phyloP scores from a whole-genome alignment of 1,140 invertebrate genomes.

The Ruditapes philippinarum region DNA sequence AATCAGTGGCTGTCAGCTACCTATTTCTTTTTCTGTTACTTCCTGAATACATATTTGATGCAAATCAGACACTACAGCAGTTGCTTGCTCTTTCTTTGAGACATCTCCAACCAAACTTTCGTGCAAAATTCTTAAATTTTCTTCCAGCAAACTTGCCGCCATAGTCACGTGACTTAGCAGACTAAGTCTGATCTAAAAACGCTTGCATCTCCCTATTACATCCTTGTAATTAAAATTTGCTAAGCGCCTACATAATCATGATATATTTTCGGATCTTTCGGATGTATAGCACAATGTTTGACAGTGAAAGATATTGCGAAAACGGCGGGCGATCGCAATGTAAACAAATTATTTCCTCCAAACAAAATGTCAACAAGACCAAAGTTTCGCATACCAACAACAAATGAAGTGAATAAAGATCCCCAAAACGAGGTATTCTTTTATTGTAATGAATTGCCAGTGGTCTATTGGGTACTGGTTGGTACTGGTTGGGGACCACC shows the following conservation, averaged over 20 bases:
- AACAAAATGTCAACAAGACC: background rate
- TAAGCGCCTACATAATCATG: background rate
- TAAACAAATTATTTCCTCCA: background rate
- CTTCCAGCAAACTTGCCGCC: slow-evolving; percentile 75
- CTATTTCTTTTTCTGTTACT: slow-evolving; percentile 77
- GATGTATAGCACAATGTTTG: background rate
- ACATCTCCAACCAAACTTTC: slow-evolving; percentile 59
- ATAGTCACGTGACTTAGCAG: slow-evolving; percentile 60
- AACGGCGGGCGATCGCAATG: background rate
- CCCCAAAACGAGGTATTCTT: background rate
- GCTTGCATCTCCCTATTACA: background rate
- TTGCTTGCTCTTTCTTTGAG: slow-evolving; percentile 70
- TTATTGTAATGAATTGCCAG: no score
- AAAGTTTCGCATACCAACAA: background rate
- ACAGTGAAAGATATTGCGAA: background rate
- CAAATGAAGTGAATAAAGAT: background rate
- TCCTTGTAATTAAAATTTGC: no score
- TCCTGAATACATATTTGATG: slow-evolving; percentile 79
- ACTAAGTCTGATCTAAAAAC: background rate
- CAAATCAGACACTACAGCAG: slow-evolving; percentile 77
- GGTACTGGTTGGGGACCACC: no score
- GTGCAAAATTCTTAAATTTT: slow-evolving; percentile 74
- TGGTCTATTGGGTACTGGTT: no score
- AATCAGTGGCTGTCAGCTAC: slow-evolving; percentile 62
- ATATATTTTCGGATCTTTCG: background rate